Percentiles rank a stretch among this genome's conserved stretches.
Conservation (phyloP, 2,797 vertebrate species). For the Micropoecilia bifurca region DNA sequence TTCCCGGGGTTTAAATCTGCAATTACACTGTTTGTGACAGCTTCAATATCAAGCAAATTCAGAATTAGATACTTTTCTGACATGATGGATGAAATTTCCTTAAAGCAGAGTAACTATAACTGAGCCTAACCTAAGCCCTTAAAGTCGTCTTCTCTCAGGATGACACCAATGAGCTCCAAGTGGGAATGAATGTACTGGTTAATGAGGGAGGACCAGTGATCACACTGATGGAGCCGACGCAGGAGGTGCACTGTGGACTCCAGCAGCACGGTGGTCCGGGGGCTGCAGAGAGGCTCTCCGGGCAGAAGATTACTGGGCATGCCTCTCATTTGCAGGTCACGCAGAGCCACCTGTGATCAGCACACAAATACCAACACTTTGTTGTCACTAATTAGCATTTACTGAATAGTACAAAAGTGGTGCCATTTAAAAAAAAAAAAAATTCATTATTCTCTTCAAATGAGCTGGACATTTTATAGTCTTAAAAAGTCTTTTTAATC, state of each 20-base stretch:
- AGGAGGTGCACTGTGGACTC: slow-evolving; percentile 83
- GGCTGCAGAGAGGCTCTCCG: slow-evolving; percentile 85
- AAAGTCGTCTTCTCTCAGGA: slow-evolving; percentile 75
- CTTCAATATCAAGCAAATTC: background rate
- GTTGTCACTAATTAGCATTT: background rate
- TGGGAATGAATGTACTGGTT: slow-evolving; percentile 81
- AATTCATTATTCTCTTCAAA: background rate
- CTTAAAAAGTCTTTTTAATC: background rate
- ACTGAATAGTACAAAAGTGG: background rate
- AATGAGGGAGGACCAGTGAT: slow-evolving; percentile 82
- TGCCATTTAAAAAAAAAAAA: background rate
- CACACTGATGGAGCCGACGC: slow-evolving; percentile 76
- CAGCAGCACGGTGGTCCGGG: slow-evolving; percentile 78
- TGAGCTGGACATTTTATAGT: background rate
- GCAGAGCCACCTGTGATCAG: slow-evolving; percentile 79
- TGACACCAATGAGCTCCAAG: slow-evolving; percentile 81
- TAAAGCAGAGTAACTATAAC: background rate
- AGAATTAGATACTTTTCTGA: background rate
- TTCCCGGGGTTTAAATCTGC: background rate
- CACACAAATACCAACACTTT: background rate
- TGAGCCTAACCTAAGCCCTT: slow-evolving; percentile 59
- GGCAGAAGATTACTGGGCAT: slow-evolving; percentile 84
- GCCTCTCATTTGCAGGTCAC: slow-evolving; percentile 85
- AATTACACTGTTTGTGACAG: background rate
- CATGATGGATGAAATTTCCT: background rate